Conservation (phyloP, 23 tunicate genomes). For the Ciona savignyi region DNA sequence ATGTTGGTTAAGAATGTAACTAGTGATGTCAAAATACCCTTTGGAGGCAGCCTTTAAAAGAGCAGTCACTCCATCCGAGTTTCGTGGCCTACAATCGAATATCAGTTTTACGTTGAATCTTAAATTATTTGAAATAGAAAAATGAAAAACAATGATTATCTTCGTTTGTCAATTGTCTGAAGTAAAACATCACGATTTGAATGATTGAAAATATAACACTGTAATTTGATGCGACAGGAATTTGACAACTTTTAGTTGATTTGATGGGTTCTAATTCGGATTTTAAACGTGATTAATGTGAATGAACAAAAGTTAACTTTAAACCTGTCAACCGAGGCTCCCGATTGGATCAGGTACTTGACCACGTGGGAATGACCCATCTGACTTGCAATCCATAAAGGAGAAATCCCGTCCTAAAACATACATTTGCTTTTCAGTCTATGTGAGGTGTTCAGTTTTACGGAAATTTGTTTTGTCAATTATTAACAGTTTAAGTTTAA, state of each 20-base stretch:
- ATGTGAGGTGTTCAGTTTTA: too few relatives aligned
- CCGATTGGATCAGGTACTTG: conserved; percentile 16
- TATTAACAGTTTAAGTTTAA: too few relatives aligned
- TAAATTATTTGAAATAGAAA: not conserved
- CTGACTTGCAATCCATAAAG: conserved; percentile 78
- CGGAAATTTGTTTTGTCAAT: too few relatives aligned
- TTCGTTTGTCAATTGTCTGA: too few relatives aligned
- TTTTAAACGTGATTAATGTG: too few relatives aligned
- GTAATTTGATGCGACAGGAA: too few relatives aligned
- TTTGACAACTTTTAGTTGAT: too few relatives aligned
- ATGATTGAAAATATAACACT: too few relatives aligned
- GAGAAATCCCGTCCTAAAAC: conserved; percentile 52
- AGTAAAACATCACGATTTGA: too few relatives aligned
- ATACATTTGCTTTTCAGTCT: too few relatives aligned
- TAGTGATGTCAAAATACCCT: conserved; percentile 9
- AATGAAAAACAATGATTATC: not conserved
- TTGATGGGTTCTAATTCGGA: too few relatives aligned
- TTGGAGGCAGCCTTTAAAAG: conserved; percentile 34
- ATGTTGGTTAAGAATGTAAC: not conserved
- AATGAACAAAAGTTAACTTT: not conserved
- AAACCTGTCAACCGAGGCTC: conserved; percentile 48
- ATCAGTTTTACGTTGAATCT: not conserved
- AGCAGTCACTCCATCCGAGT: conserved; percentile 26
- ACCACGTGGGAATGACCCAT: conserved; percentile 40
- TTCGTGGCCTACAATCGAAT: conserved; percentile 1